Conservation (phyloP, 2,888 invertebrate species). For the Ernsta delagoae region DNA sequence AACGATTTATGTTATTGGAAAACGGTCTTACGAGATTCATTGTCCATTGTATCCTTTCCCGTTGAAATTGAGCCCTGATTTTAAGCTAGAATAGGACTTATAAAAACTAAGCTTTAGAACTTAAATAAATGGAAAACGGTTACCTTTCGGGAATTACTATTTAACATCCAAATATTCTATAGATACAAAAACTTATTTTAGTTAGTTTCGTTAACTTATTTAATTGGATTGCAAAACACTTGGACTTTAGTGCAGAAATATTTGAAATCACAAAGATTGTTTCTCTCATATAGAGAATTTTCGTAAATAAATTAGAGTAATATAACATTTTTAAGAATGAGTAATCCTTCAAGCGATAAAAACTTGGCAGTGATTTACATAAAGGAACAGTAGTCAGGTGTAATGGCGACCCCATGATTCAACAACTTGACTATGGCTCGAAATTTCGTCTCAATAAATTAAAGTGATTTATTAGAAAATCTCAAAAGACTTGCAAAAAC, state of each 20-base stretch:
- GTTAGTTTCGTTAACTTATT: too few species aligned
- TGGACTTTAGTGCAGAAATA: too few species aligned
- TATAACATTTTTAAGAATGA: not conserved
- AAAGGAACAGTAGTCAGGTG: slow-evolving; percentile 57
- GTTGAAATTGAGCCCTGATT: slow-evolving; percentile 23
- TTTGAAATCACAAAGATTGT: too few species aligned
- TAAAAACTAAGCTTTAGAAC: not conserved
- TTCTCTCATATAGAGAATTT: too few species aligned
- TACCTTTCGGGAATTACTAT: not conserved
- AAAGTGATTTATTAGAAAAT: slow-evolving; percentile 76
- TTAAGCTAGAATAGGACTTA: slow-evolving; percentile 10
- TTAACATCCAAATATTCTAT: not conserved
- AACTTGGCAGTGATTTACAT: slow-evolving; percentile 5
- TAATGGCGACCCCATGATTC: slow-evolving; percentile 46
- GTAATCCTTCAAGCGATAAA: not conserved
- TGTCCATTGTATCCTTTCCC: slow-evolving; percentile 30
- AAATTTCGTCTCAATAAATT: slow-evolving; percentile 77
- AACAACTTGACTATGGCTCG: slow-evolving; percentile 61
- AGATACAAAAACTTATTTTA: too few species aligned
- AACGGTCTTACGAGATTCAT: slow-evolving; percentile 35
- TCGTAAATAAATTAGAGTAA: not conserved
- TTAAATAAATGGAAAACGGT: not conserved
- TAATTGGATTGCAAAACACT: too few species aligned
- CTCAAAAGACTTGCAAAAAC: slow-evolving; percentile 63
- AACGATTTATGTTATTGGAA: slow-evolving; percentile 46